phyloP scores from a whole-genome alignment of 1,140 invertebrate species.

The Apocrypta bakeri region DNA sequence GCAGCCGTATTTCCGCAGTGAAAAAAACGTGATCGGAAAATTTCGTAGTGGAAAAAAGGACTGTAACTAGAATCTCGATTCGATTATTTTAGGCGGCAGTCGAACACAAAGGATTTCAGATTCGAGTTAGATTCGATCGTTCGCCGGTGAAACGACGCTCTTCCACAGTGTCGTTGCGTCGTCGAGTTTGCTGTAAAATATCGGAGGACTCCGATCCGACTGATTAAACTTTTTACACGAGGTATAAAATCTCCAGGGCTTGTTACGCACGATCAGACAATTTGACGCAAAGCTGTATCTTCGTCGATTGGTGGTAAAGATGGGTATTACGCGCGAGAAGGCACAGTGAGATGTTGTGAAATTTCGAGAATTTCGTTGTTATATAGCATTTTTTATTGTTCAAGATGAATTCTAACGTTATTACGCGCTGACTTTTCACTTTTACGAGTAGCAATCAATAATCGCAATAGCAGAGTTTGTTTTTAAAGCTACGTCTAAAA shows the following conservation, averaged over 20 bases:
- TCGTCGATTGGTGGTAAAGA: not conserved
- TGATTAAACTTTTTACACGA: constrained; percentile 45
- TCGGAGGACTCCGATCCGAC: constrained; percentile 19
- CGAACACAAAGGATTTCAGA: constrained; percentile 1
- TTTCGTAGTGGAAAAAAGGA: not conserved
- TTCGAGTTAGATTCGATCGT: constrained; percentile 23
- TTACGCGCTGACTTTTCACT: no score
- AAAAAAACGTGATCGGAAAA: constrained; percentile 17
- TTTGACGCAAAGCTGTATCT: constrained; percentile 6
- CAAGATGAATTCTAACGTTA: no score
- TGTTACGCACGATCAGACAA: not conserved
- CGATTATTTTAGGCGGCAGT: constrained; percentile 31
- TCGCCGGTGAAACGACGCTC: constrained; percentile 22
- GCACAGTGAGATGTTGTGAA: no score
- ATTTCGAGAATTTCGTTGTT: no score
- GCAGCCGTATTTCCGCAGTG: not conserved
- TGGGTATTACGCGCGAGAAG: not conserved
- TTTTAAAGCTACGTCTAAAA: no score
- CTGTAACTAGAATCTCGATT: constrained; percentile 30
- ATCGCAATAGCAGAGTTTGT: no score
- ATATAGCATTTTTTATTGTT: no score
- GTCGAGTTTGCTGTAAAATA: constrained; percentile 26
- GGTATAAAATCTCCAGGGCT: not conserved
- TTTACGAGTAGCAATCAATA: no score
- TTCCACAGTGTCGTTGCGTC: not conserved